Conservation (phyloP, 23 tunicate species). For the Corella eumyota region DNA sequence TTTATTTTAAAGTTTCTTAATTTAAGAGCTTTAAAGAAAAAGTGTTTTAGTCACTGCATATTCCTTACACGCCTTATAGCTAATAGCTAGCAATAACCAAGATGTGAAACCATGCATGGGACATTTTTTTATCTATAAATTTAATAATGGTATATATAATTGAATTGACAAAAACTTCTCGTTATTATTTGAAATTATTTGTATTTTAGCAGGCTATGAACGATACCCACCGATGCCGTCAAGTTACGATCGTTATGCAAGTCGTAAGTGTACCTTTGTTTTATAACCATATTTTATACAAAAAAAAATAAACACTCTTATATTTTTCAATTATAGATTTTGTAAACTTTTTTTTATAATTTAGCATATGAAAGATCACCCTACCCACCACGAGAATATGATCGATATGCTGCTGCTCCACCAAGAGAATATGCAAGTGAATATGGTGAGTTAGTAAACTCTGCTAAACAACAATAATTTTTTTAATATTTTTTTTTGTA, state of each 20-base stretch:
- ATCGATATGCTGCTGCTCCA: slow-evolving; percentile 51
- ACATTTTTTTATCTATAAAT: slow-evolving; percentile 3
- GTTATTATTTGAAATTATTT: no score
- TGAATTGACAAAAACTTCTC: no score
- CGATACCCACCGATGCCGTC: slow-evolving; percentile 7
- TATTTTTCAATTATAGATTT: neutral
- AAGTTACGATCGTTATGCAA: neutral
- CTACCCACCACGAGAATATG: slow-evolving; percentile 31
- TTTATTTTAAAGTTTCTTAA: neutral
- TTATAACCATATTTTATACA: neutral
- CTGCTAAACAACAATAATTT: neutral
- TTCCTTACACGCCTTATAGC: slow-evolving; percentile 54
- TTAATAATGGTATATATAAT: no score
- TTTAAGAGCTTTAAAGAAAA: neutral
- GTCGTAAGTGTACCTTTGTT: neutral
- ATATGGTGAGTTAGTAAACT: slow-evolving; percentile 62
- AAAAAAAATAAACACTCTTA: neutral
- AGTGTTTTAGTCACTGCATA: slow-evolving; percentile 26
- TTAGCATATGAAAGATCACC: slow-evolving; percentile 7
- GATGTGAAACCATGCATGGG: slow-evolving; percentile 61
- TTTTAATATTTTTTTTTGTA: neutral
- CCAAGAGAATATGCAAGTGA: slow-evolving; percentile 59
- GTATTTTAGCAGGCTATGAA: slow-evolving; percentile 13
- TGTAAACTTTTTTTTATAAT: neutral
- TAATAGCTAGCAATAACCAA: slow-evolving; percentile 31